These are phyloP conservation scores for Rallus crepitans DNA, from an alignment of 2,797 vertebrate genomes.

Conservation along the genomic window DNA sequence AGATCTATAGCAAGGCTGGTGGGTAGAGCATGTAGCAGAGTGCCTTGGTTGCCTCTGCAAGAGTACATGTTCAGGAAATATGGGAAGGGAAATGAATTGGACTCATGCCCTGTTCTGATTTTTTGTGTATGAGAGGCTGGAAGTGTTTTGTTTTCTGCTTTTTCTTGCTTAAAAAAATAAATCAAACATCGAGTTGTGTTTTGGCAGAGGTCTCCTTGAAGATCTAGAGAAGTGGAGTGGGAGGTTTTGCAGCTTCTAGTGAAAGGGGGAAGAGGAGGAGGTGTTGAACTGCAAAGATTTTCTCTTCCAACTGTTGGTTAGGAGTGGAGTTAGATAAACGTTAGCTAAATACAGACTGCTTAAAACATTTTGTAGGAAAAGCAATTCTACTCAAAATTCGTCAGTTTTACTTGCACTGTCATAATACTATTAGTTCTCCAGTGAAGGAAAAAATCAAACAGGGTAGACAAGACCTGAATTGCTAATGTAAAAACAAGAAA, in stretches of 20 bases:
- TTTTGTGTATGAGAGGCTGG: slow-evolving; percentile 35
- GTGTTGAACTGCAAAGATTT: slow-evolving; percentile 62
- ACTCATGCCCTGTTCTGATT: slow-evolving; percentile 17
- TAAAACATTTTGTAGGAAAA: slow-evolving; percentile 54
- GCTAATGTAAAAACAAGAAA: slow-evolving; percentile 10
- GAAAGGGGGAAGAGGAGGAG: slow-evolving; percentile 56
- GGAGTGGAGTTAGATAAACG: slow-evolving; percentile 60
- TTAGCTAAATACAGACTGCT: slow-evolving; percentile 69
- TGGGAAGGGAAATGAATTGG: slow-evolving; percentile 24
- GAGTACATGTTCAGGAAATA: slow-evolving; percentile 1
- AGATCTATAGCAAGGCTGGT: neutral
- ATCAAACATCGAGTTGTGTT: slow-evolving; percentile 27
- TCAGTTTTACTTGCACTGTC: slow-evolving; percentile 68
- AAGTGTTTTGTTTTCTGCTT: slow-evolving; percentile 58
- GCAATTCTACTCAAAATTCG: slow-evolving; percentile 33
- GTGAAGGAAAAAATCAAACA: slow-evolving; percentile 60
- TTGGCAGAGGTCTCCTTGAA: slow-evolving; percentile 54
- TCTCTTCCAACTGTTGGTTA: slow-evolving; percentile 66
- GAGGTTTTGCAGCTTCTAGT: slow-evolving; percentile 64
- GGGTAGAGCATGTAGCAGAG: neutral
- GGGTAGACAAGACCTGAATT: slow-evolving; percentile 34
- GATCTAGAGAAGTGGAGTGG: slow-evolving; percentile 54
- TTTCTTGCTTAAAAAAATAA: neutral
- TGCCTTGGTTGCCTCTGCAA: neutral
- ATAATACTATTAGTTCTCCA: slow-evolving; percentile 68